These are phyloP conservation scores for Agrilus mali DNA, from an alignment of 2,888 invertebrate genomes.

Conservation along the genomic window DNA sequence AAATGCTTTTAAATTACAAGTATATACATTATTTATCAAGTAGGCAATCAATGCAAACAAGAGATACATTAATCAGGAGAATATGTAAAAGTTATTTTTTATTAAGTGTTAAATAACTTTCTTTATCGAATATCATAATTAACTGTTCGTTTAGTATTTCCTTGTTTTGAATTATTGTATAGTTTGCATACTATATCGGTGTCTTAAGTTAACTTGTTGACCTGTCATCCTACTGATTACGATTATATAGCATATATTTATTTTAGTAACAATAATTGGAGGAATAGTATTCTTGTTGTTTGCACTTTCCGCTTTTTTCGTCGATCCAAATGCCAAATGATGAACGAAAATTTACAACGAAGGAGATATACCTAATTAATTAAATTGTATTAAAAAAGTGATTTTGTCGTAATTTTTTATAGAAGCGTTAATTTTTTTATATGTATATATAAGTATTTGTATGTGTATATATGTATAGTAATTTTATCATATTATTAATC, in stretches of 20 bases:
- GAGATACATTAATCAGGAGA: neutral
- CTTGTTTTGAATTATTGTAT: neutral
- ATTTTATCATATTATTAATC: too few relatives aligned
- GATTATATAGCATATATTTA: constrained; percentile 20
- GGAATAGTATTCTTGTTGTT: constrained; percentile 92
- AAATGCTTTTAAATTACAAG: neutral
- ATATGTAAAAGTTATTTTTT: neutral
- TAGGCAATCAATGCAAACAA: neutral
- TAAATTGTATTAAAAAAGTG: too few relatives aligned
- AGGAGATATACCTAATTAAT: too few relatives aligned
- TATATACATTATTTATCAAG: neutral
- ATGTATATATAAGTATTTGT: too few relatives aligned
- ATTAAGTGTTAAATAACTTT: too few relatives aligned
- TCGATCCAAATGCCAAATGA: constrained; percentile 53
- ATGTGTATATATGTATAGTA: too few relatives aligned
- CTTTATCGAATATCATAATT: too few relatives aligned
- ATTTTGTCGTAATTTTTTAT: too few relatives aligned
- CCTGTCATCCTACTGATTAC: constrained; percentile 2
- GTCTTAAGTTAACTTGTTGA: constrained; percentile 18
- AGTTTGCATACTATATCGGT: constrained; percentile 6
- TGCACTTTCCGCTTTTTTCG: constrained; percentile 82
- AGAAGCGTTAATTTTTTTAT: too few relatives aligned
- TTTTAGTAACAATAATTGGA: constrained; percentile 90
- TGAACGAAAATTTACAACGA: neutral
- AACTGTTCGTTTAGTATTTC: too few relatives aligned